These are phyloP conservation scores for Cylloceria caligata DNA, from an alignment of 2,888 invertebrate genomes.

Conservation along the genomic window DNA sequence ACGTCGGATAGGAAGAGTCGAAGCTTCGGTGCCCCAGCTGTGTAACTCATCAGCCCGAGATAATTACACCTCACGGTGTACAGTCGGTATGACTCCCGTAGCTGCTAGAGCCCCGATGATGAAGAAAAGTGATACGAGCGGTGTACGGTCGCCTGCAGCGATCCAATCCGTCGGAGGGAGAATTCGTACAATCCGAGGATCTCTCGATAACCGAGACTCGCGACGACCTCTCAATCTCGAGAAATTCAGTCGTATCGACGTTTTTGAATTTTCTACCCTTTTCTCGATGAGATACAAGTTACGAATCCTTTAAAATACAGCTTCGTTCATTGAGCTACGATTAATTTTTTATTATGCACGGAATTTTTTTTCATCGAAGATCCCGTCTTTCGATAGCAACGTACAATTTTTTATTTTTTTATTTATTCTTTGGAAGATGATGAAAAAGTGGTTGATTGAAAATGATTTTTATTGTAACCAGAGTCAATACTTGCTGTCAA, in stretches of 20 bases:
- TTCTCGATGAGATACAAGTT: too few species aligned
- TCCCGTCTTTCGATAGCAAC: too few species aligned
- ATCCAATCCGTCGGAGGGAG: neutral
- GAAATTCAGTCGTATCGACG: neutral
- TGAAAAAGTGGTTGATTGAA: neutral
- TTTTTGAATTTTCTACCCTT: neutral
- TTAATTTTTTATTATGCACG: too few species aligned
- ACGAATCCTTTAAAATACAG: too few species aligned
- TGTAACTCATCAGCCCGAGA: constrained; percentile 68
- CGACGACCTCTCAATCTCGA: neutral
- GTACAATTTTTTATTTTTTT: neutral
- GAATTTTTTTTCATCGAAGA: too few species aligned
- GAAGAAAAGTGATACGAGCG: constrained; percentile 65
- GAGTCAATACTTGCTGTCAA: neutral
- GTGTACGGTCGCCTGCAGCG: neutral
- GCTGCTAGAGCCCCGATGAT: constrained; percentile 38
- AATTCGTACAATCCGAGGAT: neutral
- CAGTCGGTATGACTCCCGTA: constrained; percentile 55
- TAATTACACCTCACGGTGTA: constrained; percentile 62
- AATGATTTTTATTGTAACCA: neutral
- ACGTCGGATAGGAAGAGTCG: constrained; percentile 64
- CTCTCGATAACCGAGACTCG: neutral
- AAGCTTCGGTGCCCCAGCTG: constrained; percentile 54
- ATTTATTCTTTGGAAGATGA: neutral
- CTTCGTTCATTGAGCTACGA: too few species aligned